Evolutionary conservation across 2,113 vertebrate genomes (phyloP).

Genomic region (Speoplatyrhinus poulsoni): DNA sequence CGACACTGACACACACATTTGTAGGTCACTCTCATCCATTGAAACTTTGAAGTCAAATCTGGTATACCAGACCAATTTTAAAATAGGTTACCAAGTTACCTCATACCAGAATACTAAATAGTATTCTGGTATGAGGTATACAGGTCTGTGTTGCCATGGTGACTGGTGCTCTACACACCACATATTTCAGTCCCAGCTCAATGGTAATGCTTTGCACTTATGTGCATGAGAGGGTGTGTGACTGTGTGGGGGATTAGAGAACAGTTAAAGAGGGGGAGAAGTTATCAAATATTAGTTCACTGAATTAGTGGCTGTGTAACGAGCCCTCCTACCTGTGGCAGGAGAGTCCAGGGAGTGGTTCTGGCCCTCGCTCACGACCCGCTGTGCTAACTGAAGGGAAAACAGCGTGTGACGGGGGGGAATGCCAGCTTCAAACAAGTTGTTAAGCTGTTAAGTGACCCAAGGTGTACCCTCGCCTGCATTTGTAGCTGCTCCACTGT

Average conservation of each 20-base stretch:
- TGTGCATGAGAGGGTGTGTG: no score
- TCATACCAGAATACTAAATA: no score
- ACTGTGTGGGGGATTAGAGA: no score
- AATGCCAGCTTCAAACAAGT: not conserved
- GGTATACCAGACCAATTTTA: no score
- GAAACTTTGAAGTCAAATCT: not conserved
- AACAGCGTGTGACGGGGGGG: conserved; percentile 11
- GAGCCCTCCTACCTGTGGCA: conserved; percentile 56
- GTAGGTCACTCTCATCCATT: not conserved
- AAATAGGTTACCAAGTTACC: no score
- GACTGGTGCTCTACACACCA: no score
- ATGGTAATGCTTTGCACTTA: no score
- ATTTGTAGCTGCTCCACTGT: conserved; percentile 74
- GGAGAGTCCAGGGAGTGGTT: conserved; percentile 53
- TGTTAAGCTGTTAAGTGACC: not conserved
- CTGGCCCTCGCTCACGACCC: conserved; percentile 41
- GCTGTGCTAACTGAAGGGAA: conserved; percentile 54
- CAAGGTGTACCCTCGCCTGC: conserved; percentile 41
- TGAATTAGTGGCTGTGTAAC: not conserved
- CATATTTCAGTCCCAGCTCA: no score
- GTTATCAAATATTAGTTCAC: no score
- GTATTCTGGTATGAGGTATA: no score
- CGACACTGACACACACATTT: conserved; percentile 15
- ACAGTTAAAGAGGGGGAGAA: no score
- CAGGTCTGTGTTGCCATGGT: no score